Base-by-base conservation (phyloP, 2,888 invertebrate genomes). In the Tetranychus truncatus region DNA sequence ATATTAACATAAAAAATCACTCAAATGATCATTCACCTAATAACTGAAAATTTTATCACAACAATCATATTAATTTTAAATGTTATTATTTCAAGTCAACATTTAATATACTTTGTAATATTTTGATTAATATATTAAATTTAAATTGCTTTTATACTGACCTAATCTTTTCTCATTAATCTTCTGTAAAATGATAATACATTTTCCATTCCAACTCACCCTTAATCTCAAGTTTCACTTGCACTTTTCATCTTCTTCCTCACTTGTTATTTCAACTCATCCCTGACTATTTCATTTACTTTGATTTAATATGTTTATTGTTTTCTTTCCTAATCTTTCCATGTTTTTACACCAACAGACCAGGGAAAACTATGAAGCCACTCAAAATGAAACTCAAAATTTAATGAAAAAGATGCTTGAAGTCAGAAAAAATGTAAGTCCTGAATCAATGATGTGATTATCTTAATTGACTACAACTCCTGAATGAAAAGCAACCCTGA, bases 361-460 rank as follows among this genome's bases (percentile, higher is more conserved):
- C 80, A 87, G 93, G 83, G 91, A 89, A 84, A 92, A 91, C 86
- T 95, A 93, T 86, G 89, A 91, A 83, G 89, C 91, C 82, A 92
- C 92, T 77, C 88, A 91, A 84, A 89, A 90, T 83, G 91, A 94
- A 86, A 91, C 93, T 69, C 91, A 92, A 84, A 88, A 89, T 81
- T 87, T 96, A 82, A 95, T 94, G 89, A 90, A 91, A 85, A 95
- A 94, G 86, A 95, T 96, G 90, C 89, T 95, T 87, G 94, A 95
- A 85, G 89, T 91, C 83, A 86, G 91, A 79, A 91, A 92, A 83
- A 89, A 90, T 87, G 90, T 91, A 85, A 21, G 71, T 69, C 71
- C 21, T 45, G 45, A 44, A 55, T 15, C 15, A 15, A 55, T 15
- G 55, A 55, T 55, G 55, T 21, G 11, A 24, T 69, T 69, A 73